Evolutionary conservation across 1,140 invertebrate genomes (phyloP), one percentile per base, ranked within the genome.

Genomic region (Drosophila baimaii): DNA sequence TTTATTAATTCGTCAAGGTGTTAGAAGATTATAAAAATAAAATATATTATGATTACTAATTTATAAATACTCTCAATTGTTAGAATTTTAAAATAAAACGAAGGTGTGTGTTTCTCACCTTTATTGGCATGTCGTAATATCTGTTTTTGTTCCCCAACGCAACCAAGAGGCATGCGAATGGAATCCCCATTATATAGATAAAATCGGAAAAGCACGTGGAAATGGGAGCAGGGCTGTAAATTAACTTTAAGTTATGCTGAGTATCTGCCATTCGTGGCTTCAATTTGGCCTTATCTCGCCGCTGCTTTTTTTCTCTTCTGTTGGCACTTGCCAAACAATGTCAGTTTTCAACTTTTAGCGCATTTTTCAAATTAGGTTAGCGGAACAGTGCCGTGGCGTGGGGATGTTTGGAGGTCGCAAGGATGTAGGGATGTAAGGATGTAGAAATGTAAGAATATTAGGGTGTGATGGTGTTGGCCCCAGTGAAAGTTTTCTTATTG

Each of bases 341-440:
- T 77, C 80, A 83, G 80, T 66, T 83, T 79, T 79, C 64, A 78
- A 76, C 80, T 83, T 79, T 79, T 62, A 76, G 80, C 80, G 57
- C 80, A 79, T 83, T 83, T 83, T 79, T 83, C 76, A 83, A 83
- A 83, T 83, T 83, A 63, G 80, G 80, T 83, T 83, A 83, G 54
- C 80, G 47, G 80, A 79, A 68, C 62, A 61, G 44, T 29, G 49
- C 47, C 12, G 37, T 17, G 43, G 19, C 7, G 25, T 4, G 9
- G 29, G 57, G 19, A 37, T 44, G 15, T 39, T 41, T 52, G 49
- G 49, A 52, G 35, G 29, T 37, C 21, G n/a, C 31, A 19, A 44
- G 23, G 13, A 15, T 29, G 15, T n/a, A 17, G 19, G 21, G 54
- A 17, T 61, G 59, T 54, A 35, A 49, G 59, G 21, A 64, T 65